These are phyloP conservation scores for Melospiza georgiana DNA, from an alignment of 2,113 vertebrate genomes.

Conservation along the genomic window DNA sequence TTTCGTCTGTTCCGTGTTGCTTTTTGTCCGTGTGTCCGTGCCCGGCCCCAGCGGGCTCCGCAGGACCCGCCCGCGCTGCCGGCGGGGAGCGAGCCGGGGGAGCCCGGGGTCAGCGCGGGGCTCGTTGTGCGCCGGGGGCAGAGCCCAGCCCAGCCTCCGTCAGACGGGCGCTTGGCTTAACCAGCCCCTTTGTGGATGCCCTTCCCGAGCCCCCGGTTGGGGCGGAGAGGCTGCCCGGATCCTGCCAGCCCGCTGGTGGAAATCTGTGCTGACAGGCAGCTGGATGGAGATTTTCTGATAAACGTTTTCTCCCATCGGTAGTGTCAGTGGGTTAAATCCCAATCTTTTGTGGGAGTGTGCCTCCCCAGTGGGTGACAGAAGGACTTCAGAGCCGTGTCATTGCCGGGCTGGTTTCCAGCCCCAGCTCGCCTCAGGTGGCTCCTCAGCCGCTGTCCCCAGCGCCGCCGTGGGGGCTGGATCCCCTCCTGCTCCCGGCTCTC, in stretches of 20 bases:
- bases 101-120: not conserved
- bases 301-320: not conserved
- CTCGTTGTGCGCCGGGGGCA: not conserved
- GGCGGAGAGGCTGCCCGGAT: not conserved
- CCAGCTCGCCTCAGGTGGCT: not conserved
- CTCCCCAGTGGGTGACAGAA: not conserved
- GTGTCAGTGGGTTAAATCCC: not conserved
- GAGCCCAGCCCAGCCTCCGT: not conserved
- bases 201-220: not conserved
- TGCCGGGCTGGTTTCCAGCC: not conserved
- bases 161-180: not conserved
- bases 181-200: not conserved
- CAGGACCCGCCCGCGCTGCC: not conserved
- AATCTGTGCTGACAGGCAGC: not conserved
- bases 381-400: not conserved
- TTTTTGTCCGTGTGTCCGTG: not conserved
- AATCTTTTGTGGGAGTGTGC: not conserved
- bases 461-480: not conserved
- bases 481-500: not conserved
- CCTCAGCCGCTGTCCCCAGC: not conserved
- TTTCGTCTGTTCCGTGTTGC: not conserved
- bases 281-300: not conserved
- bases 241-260: not conserved
- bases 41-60: not conserved
- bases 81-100: not conserved